These are phyloP conservation scores for Himalopsyche phryganea DNA, from an alignment of 1,140 invertebrate species.

Conservation along the genomic window DNA sequence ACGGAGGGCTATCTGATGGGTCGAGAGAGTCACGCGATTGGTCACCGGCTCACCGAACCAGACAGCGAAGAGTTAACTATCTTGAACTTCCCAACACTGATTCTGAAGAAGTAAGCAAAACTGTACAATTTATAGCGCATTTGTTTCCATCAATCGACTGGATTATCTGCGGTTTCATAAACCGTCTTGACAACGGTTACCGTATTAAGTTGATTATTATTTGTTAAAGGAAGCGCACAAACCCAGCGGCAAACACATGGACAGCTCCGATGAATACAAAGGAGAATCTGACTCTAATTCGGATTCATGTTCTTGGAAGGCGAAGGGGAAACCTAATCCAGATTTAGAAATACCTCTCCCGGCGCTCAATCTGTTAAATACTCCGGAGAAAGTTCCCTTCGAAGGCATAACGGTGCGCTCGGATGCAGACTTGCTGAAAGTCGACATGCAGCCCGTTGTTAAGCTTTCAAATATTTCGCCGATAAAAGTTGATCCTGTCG, in stretches of 20 bases:
- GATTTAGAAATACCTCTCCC: constrained; percentile 15
- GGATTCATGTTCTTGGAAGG: constrained; percentile 35
- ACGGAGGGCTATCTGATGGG: constrained; percentile 46
- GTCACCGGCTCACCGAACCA: constrained; percentile 53
- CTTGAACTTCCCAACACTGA: constrained; percentile 66
- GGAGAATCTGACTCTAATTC: constrained; percentile 41
- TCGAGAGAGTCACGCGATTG: constrained; percentile 41
- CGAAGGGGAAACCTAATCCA: constrained; percentile 13
- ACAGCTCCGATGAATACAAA: constrained; percentile 53
- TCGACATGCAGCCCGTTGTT: neutral
- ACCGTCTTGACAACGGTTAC: too few relatives aligned
- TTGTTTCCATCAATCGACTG: too few relatives aligned
- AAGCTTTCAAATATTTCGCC: constrained; percentile 26
- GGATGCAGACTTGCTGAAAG: neutral
- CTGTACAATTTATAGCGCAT: neutral
- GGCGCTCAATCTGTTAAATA: constrained; percentile 12
- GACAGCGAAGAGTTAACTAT: constrained; percentile 66
- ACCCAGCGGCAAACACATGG: constrained; percentile 53
- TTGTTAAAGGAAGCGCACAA: constrained; percentile 49
- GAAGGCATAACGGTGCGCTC: neutral
- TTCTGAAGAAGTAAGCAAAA: constrained; percentile 63
- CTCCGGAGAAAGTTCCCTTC: neutral
- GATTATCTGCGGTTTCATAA: too few relatives aligned
- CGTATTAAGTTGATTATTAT: too few relatives aligned
- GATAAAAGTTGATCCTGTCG: constrained; percentile 12